Conservation (phyloP, 2,797 vertebrate species). For the Microcaecilia unicolor region DNA sequence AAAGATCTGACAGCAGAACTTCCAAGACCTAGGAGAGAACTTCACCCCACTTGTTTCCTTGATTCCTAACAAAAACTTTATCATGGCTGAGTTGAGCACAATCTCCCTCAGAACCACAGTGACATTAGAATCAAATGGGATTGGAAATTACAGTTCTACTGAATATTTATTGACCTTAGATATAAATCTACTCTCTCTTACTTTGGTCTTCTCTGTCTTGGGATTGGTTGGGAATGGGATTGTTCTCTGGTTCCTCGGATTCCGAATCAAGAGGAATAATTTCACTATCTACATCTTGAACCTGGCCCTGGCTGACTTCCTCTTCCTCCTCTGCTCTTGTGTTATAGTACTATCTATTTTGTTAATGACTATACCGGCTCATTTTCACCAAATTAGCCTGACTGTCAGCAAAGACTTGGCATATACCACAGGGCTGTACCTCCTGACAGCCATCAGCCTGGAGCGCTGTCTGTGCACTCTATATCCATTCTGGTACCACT, state of each 20-base stretch:
- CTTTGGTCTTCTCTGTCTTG: background rate
- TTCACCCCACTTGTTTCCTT: no score
- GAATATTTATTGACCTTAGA: no score
- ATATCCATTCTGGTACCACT: slow-evolving; percentile 29
- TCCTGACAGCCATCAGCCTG: slow-evolving; percentile 27
- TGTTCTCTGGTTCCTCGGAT: slow-evolving; percentile 5
- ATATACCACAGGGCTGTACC: slow-evolving; percentile 17
- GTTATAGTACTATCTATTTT: background rate
- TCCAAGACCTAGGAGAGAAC: no score
- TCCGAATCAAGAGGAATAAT: background rate
- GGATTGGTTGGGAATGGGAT: slow-evolving; percentile 16
- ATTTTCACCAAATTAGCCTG: no score
- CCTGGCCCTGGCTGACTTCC: background rate
- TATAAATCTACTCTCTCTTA: no score
- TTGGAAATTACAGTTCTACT: no score
- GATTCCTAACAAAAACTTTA: no score
- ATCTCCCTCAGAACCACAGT: no score
- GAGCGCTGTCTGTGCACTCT: slow-evolving; percentile 26
- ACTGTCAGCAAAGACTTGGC: slow-evolving; percentile 11
- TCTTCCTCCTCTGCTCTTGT: slow-evolving; percentile 31
- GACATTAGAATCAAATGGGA: no score
- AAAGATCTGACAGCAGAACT: no score
- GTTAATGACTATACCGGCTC: no score
- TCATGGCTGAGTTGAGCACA: no score
- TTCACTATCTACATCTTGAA: background rate